Base-by-base conservation (phyloP, 2,113 vertebrate genomes). In the Regulus satrapa region DNA sequence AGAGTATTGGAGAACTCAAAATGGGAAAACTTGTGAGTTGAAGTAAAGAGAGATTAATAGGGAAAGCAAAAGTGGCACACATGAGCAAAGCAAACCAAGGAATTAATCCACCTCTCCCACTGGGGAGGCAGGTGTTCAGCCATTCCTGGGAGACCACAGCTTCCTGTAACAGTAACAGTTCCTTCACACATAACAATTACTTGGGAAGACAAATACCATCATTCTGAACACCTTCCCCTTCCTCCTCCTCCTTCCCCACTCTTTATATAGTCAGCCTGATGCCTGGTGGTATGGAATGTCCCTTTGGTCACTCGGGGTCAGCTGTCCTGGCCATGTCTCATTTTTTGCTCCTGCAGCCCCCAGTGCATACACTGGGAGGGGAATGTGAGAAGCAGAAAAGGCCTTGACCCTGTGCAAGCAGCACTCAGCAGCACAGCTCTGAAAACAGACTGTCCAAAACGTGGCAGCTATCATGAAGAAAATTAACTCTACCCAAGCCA, bases 321-420 rank as follows among this genome's bases (percentile, higher is more conserved):
- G n/a, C 40, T 59, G 11, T 32, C 26, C 45, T 45, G 14, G 6
- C 32, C 59, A 8, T 14, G 6, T 31, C n/a, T 19, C 59, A 45
- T 34, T 24, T 43, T n/a, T 23, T 67, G 31, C 13, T 51, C 16
- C 19, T 75, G 61, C 16, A 82, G 7, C 14, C 9, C 16, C 13
- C 24, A 34, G 4, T 3, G 8, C 25, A 46, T 17, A 40, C 61
- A 31, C 2, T 61, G 51, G 1, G 11, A 11, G 12, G 6, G 2
- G 19, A 34, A 7, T 10, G 13, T 9, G 34, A 79, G 18, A 48
- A 67, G 59, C 18, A 54, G 52, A 73, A 67, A 61, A 79, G n/a
- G 12, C 29, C n/a, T 59, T 34, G 29, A 40, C 18, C 7, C 52
- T 73, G 38, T 28, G 25, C n/a, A 54, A 48, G 29, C 18, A 34